phyloP scores from a whole-genome alignment of 2,888 invertebrate species.

The Drosophila glabriapex region DNA sequence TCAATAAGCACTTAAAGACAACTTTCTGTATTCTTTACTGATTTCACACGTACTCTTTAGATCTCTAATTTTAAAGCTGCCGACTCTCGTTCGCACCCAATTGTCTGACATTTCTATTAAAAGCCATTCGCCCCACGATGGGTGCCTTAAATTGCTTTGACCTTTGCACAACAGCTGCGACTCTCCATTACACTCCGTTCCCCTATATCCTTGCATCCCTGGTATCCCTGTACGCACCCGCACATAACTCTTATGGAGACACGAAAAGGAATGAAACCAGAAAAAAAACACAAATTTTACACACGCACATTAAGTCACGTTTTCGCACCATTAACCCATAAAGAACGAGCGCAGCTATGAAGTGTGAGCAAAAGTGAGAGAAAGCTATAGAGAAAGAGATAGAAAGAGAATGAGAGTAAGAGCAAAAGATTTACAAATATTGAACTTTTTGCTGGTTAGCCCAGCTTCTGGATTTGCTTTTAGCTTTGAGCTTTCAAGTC shows the following conservation, averaged over 20 bases:
- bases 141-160: slow-evolving; percentile 79
- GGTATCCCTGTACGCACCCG: slow-evolving; percentile 34
- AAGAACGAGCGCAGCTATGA: slow-evolving; percentile 63
- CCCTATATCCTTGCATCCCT: neutral
- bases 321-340: slow-evolving; percentile 85
- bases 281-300: slow-evolving; percentile 66
- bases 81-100: slow-evolving; percentile 44
- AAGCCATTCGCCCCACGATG: slow-evolving; percentile 61
- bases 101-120: slow-evolving; percentile 81
- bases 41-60: neutral
- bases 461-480: slow-evolving; percentile 57
- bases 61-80: slow-evolving; percentile 44
- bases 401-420: slow-evolving; percentile 7
- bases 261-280: slow-evolving; percentile 43
- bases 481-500: slow-evolving; percentile 72
- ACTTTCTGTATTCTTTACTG: neutral
- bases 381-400: slow-evolving; percentile 17
- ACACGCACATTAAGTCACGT: slow-evolving; percentile 84
- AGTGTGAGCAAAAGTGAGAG: slow-evolving; percentile 13
- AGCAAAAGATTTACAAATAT: slow-evolving; percentile 80
- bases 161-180: slow-evolving; percentile 79
- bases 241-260: slow-evolving; percentile 67
- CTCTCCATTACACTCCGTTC: slow-evolving; percentile 55
- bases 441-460: slow-evolving; percentile 73
- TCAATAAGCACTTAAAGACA: neutral